These are phyloP conservation scores for Amorpha juglandis DNA, from an alignment of 2,888 invertebrate genomes.

Conservation along the genomic window DNA sequence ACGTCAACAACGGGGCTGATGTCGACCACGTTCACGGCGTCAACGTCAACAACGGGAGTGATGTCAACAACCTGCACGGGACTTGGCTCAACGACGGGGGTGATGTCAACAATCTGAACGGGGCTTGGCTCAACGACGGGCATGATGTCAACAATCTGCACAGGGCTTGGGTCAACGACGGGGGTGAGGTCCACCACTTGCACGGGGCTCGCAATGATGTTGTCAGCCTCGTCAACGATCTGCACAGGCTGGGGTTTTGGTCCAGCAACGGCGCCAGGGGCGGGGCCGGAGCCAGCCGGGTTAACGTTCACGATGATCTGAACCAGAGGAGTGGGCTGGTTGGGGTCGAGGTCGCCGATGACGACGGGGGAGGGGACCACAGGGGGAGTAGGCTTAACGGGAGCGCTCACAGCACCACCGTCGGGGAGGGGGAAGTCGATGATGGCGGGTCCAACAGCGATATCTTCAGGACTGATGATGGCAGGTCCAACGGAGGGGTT, in stretches of 20 bases:
- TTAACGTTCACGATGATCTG: conserved; percentile 56
- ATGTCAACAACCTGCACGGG: neutral
- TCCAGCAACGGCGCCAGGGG: conserved; percentile 32
- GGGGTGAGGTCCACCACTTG: neutral
- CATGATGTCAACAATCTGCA: conserved; percentile 2
- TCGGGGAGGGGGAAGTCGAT: conserved; percentile 41
- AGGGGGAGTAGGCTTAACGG: conserved; percentile 35
- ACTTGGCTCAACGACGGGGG: conserved; percentile 24
- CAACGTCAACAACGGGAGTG: conserved; percentile 36
- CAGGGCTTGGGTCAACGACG: neutral
- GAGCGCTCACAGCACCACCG: conserved; percentile 31
- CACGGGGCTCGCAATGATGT: conserved; percentile 7
- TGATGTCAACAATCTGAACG: conserved; percentile 19
- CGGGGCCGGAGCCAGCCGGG: conserved; percentile 36
- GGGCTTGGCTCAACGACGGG: conserved; percentile 28
- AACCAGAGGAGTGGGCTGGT: conserved; percentile 42
- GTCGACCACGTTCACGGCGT: conserved; percentile 10
- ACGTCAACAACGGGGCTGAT: conserved; percentile 31
- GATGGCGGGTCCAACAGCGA: conserved; percentile 43
- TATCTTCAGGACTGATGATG: conserved; percentile 20
- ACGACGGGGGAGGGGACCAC: conserved; percentile 31
- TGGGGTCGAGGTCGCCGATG: conserved; percentile 32
- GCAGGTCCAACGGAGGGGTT: neutral
- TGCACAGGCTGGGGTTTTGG: conserved; percentile 34
- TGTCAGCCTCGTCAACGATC: conserved; percentile 28